phyloP scores from a whole-genome alignment of 1,140 invertebrate genomes.

The Atopsyche davidsoni region DNA sequence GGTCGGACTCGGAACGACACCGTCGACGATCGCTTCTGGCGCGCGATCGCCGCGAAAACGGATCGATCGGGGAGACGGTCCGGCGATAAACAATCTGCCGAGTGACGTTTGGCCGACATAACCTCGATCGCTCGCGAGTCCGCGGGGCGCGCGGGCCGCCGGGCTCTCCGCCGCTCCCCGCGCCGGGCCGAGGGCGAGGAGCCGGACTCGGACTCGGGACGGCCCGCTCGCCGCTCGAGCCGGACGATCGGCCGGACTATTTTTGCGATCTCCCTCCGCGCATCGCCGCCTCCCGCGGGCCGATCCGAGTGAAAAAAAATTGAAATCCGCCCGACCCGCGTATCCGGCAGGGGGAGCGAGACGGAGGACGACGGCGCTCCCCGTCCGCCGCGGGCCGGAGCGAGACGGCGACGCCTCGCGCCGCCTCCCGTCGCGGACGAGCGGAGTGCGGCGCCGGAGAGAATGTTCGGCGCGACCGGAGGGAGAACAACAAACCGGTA shows the following conservation, averaged over 20 bases:
- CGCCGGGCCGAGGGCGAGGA: no score
- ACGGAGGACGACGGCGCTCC: constrained; percentile 6
- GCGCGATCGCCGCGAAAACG: not conserved
- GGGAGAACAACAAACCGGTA: no score
- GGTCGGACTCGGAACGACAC: constrained; percentile 7
- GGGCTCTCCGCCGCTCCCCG: no score
- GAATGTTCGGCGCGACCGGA: no score
- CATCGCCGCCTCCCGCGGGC: constrained; percentile 8
- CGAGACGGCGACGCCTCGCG: no score
- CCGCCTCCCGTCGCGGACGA: no score
- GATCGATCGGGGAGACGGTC: no score
- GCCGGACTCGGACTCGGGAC: no score
- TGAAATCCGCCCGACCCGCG: constrained; percentile 17
- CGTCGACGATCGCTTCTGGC: not conserved
- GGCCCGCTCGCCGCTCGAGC: not conserved
- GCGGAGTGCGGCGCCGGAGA: no score
- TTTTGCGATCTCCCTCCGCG: not conserved
- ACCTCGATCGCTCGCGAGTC: constrained; percentile 5
- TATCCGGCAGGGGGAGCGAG: constrained; percentile 6
- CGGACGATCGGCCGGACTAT: not conserved
- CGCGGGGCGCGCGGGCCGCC: no score
- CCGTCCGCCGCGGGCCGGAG: no score
- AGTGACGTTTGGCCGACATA: constrained; percentile 15
- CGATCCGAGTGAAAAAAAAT: constrained; percentile 16
- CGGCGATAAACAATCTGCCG: constrained; percentile 10